Evolutionary conservation across 1,140 invertebrate genomes (phyloP), one percentile per base, ranked within the genome.

Genomic region (Bombus cullumanus): DNA sequence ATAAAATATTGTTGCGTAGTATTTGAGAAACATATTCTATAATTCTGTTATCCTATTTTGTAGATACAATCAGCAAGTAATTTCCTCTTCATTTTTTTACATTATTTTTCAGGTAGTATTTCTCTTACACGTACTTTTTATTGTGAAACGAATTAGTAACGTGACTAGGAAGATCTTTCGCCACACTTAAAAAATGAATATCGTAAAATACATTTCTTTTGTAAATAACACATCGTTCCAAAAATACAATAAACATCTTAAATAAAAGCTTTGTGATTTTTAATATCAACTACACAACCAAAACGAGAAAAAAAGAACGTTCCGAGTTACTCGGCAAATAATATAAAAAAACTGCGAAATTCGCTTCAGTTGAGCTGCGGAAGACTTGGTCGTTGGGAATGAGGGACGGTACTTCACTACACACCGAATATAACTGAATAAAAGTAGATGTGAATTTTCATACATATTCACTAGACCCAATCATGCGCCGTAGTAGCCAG

Each of bases 221-320:
- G 89, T 91, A 91, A 89, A 91, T 91, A 91, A 68, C 68, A 84
- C 69, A 71, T 71, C 88, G 74, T 91, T 89, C 85, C 82, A 78
- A 59, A 87, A 22, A 47, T 83, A 62, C 68, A 91, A 91, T 91
- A 91, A 91, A 91, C 82, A 86, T 74, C 76, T 86, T 87, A 72
- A 57, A 34, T 89, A 68, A 86, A 53, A 81, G 71, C 0, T 13
- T 66, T 76, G 64, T 41, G 66, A 69, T 80, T 72, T 39, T 83
- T 78, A 37, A 69, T 88, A 47, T 37, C 3, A 22, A n/a, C n/a
- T 69, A 12, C 39, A 31, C 47, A 41, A 87, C 18, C 18, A 53
- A 57, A 43, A 41, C 2, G 25, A 57, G 13, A 2, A 9, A 62
- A 59, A 74, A 12, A 13, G 28, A n/a, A 43, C 57, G 31, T 37